Evolutionary conservation across 2,888 invertebrate species (phyloP).

Genomic region (Mesorhabditis belari): DNA sequence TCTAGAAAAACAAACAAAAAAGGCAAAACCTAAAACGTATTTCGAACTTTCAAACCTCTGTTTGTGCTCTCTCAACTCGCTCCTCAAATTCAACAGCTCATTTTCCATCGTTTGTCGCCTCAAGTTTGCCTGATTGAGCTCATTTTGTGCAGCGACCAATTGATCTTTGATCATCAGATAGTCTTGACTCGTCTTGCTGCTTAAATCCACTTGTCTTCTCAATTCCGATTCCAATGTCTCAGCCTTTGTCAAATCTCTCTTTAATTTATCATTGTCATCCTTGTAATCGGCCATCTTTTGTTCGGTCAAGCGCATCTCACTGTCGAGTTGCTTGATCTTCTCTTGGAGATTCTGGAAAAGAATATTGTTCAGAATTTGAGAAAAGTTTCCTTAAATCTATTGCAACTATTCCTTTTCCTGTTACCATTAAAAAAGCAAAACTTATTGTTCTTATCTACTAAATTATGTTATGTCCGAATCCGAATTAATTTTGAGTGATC

Average conservation of each 20-base stretch:
- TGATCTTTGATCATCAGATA: conserved; percentile 39
- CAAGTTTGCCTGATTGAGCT: conserved; percentile 35
- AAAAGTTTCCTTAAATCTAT: too few species aligned
- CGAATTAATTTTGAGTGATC: too few species aligned
- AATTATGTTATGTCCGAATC: too few species aligned
- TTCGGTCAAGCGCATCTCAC: conserved; percentile 42
- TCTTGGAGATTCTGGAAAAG: conserved; percentile 31
- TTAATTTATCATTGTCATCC: conserved; percentile 45
- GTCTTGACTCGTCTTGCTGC: conserved; percentile 39
- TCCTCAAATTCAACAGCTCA: conserved; percentile 39
- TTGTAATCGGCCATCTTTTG: conserved; percentile 42
- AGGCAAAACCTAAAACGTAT: too few species aligned
- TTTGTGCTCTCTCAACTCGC: conserved; percentile 49
- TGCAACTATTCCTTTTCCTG: too few species aligned
- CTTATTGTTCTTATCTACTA: too few species aligned
- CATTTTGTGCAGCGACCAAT: conserved; percentile 38
- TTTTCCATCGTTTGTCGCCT: conserved; percentile 43
- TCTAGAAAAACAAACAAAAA: too few species aligned
- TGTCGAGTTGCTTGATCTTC: conserved; percentile 47
- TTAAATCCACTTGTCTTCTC: conserved; percentile 37
- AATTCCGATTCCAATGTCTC: conserved; percentile 46
- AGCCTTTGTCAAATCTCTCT: conserved; percentile 42
- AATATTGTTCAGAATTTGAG: too few species aligned
- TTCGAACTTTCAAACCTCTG: too few species aligned
- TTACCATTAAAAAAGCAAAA: too few species aligned